phyloP scores from a whole-genome alignment of 2,888 invertebrate genomes.

The Spialia ferax region DNA sequence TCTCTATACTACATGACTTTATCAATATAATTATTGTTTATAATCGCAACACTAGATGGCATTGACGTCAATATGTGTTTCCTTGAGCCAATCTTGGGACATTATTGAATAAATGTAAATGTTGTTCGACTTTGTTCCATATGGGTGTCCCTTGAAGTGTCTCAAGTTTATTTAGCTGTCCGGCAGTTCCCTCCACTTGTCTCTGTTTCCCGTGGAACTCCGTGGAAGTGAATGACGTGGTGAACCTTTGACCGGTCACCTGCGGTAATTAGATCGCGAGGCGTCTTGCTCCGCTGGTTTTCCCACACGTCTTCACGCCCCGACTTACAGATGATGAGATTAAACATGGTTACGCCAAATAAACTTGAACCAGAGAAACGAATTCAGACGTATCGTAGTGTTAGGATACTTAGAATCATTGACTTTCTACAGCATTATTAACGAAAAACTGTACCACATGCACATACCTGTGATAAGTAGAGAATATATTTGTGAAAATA shows the following conservation, averaged over 20 bases:
- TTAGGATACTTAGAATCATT: not conserved
- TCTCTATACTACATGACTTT: no score
- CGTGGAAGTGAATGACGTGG: conserved; percentile 1
- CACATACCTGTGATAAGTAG: not conserved
- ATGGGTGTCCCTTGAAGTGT: no score
- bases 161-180: not conserved
- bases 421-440: not conserved
- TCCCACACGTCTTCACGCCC: conserved; percentile 57
- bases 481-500: no score
- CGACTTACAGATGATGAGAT: conserved; percentile 51
- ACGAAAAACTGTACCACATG: not conserved
- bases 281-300: conserved; percentile 62
- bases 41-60: no score
- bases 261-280: conserved; percentile 72
- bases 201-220: not conserved
- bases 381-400: not conserved
- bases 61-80: no score
- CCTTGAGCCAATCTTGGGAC: no score
- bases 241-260: conserved; percentile 42
- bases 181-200: not conserved
- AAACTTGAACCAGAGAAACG: conserved; percentile 19
- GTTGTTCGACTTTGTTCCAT: no score
- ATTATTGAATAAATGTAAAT: no score
- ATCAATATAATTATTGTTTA: no score
- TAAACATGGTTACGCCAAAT: conserved; percentile 51